Evolutionary conservation across 2,888 invertebrate genomes (phyloP), one percentile per base, ranked within the genome.

Genomic region (Drosophila kambysellisi): DNA sequence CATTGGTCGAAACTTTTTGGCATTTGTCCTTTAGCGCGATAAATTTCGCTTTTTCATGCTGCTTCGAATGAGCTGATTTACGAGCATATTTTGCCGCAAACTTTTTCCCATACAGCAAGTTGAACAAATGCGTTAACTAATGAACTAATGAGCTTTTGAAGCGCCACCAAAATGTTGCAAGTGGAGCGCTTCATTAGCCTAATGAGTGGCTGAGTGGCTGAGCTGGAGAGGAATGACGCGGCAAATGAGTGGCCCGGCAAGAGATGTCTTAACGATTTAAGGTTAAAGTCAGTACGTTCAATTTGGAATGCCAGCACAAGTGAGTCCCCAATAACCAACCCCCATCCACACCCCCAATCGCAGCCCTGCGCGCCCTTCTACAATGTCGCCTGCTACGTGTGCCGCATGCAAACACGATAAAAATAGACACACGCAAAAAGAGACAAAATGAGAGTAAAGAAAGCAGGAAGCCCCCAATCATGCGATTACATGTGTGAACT

Each of bases 401-500:
- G 67, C 60, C 80, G 89, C 82, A 88, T 88, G 79, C 81, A 79
- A 83, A 79, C 72, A 56, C n/a, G 63, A 80, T 82, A 86, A 81
- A 76, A 80, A 72, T 74, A 81, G 79, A 82, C 79, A 81, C 64
- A 70, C 69, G 76, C 39, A 79, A 50, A 33, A 63, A 46, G 46
- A 68, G 66, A 58, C 70, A 46, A 78, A 70, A 67, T 56, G 66
- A 74, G 73, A 79, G 66, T 60, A 76, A 68, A 72, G 61, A 82
- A 77, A 78, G 70, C 71, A 83, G 80, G 88, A 85, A 80, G 80
- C 77, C 75, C 83, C 81, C 81, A 91, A 91, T 91, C 90, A 81
- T 83, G 82, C 75, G 90, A 90, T 80, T 85, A 82, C 89, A 83
- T 79, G 84, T 87, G 87, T 83, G 89, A 86, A 89, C 89, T 81